phyloP scores from a whole-genome alignment of 2,797 vertebrate genomes.

The Philypnodon macrostomus region DNA sequence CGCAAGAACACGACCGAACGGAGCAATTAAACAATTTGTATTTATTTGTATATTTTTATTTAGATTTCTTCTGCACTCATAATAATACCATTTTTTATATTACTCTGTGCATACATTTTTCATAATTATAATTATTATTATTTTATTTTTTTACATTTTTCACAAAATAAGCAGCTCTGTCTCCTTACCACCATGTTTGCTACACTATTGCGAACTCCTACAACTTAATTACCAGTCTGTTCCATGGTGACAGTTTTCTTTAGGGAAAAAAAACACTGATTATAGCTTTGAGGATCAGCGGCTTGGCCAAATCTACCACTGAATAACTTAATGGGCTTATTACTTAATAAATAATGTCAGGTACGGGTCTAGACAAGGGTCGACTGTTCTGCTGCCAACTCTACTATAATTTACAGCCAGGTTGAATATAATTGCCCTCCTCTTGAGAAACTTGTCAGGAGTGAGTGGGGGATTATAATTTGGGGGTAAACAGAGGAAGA shows the following conservation, averaged over 20 bases:
- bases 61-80: no score
- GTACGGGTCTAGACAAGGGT: slow-evolving; percentile 33
- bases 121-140: no score
- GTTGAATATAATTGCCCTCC: slow-evolving; percentile 47
- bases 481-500: slow-evolving; percentile 45
- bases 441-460: slow-evolving; percentile 45
- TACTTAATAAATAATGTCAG: slow-evolving; percentile 53
- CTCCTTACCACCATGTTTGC: background rate
- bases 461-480: slow-evolving; percentile 33
- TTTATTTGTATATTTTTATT: no score
- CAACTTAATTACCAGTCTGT: slow-evolving; percentile 25
- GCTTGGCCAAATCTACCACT: slow-evolving; percentile 34
- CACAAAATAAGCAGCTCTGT: no score
- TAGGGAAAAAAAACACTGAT: slow-evolving; percentile 25
- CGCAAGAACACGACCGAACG: no score
- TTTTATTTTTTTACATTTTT: background rate
- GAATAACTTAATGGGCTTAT: slow-evolving; percentile 51
- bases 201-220: background rate
- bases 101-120: no score
- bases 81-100: no score
- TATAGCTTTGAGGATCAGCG: slow-evolving; percentile 34
- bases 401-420: slow-evolving; percentile 45
- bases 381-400: slow-evolving; percentile 35
- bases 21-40: no score
- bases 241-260: slow-evolving; percentile 36